Evolutionary conservation across 2,888 invertebrate species (phyloP), one percentile per base, ranked within the genome.

Genomic region (Volucella zonaria): DNA sequence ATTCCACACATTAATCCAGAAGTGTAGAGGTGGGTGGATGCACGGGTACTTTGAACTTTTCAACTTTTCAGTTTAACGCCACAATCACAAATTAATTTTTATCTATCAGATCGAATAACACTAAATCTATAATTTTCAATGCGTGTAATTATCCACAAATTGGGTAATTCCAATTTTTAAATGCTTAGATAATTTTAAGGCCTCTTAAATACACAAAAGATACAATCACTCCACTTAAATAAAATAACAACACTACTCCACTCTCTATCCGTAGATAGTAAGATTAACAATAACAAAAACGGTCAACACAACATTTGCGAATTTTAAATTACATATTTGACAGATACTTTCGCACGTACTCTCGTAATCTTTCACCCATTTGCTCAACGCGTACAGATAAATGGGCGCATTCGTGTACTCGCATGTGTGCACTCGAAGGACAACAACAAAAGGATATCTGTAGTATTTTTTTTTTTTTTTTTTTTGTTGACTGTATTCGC

Each of bases 361-460:
- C 64, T 31, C 31, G 49, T 42, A 18, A 70, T 81, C 64, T 38
- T 70, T 80, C 74, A 59, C 51, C 52, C 42, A 67, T 59, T 8
- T 51, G 47, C 45, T 31, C n/a, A 40, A 18, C 14, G 15, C 54
- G 42, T n/a, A 11, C 11, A 40, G 40, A 59, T 11, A 38, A n/a
- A 47, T 31, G 45, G 51, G 15, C 18, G 23, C 49, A 12, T 51
- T 68, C 42, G 40, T 52, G 66, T 51, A 38, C 49, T 15, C 10
- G 71, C 18, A 68, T 62, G 45, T 52, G 52, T 75, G 59, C 59
- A 49, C 70, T 61, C 79, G 62, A 66, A 82, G 78, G 78, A 82
- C 58, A 76, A 79, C 70, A 80, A 79, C 75, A 80, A 75, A 83
- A 79, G 79, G 79, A 80, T 73, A 59, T 45, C 15, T 61, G 64